These are phyloP conservation scores for Aphis gossypii DNA, from an alignment of 1,140 invertebrate species.

Conservation along the genomic window DNA sequence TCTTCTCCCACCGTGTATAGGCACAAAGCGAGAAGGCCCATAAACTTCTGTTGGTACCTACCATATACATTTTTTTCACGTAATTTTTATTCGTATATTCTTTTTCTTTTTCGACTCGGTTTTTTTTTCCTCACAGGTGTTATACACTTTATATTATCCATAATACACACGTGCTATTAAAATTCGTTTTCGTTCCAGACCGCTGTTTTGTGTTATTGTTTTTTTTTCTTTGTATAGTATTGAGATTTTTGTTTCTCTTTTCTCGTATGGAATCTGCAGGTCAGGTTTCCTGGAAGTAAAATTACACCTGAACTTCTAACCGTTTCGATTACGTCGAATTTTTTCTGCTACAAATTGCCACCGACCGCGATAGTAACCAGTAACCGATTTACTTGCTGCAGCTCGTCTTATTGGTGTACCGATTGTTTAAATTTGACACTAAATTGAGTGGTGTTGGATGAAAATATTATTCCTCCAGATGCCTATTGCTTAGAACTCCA, in stretches of 20 bases:
- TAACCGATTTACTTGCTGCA: not conserved
- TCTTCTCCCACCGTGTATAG: not conserved
- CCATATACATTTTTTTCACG: not conserved
- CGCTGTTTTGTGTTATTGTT: slow-evolving; percentile 17
- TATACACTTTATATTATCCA: slow-evolving; percentile 5
- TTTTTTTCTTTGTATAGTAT: not conserved
- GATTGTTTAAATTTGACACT: not conserved
- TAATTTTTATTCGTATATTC: slow-evolving; percentile 26
- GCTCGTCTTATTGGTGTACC: not conserved
- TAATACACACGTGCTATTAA: slow-evolving; percentile 9
- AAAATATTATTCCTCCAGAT: not conserved
- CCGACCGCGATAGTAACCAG: not conserved
- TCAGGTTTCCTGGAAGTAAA: not conserved
- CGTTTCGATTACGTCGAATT: not conserved
- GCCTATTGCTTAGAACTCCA: too few relatives aligned
- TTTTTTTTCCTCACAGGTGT: not conserved
- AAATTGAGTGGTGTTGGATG: not conserved
- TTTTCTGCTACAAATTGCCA: not conserved
- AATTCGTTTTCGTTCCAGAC: not conserved
- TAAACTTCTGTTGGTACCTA: slow-evolving; percentile 32
- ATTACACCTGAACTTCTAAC: not conserved
- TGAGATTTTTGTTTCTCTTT: not conserved
- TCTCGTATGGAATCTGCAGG: not conserved
- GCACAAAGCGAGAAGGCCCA: not conserved
- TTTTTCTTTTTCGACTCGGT: not conserved